phyloP scores from a whole-genome alignment of 64 coral and sea anemone species.

The Hydrozoanthus tunicans region DNA sequence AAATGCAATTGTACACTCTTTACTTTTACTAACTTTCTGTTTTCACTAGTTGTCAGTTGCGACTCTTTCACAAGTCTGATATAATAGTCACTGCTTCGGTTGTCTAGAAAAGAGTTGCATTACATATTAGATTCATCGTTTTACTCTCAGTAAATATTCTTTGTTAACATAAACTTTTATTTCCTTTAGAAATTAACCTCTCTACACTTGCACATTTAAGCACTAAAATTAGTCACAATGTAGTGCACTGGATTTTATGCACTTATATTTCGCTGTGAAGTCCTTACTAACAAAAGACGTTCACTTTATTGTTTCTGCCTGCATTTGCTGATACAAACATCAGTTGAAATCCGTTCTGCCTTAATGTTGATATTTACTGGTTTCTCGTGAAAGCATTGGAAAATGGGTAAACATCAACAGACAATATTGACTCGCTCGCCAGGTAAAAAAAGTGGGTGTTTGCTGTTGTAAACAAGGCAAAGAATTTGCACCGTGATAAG shows the following conservation, averaged over 20 bases:
- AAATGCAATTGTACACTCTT: background rate
- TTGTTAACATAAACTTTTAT: background rate
- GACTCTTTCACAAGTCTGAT: no score
- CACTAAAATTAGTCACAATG: background rate
- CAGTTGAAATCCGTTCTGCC: conserved; percentile 35
- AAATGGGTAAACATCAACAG: conserved; percentile 55
- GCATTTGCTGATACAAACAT: conserved; percentile 6
- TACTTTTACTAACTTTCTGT: background rate
- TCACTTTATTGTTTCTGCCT: background rate
- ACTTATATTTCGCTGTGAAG: background rate
- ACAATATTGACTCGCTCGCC: conserved; percentile 54
- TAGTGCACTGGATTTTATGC: background rate
- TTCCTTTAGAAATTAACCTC: background rate
- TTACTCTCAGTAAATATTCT: no score
- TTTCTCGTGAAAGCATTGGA: background rate
- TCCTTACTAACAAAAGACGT: conserved; percentile 23
- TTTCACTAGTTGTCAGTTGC: background rate
- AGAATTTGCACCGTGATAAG: conserved; percentile 41
- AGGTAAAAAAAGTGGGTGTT: conserved; percentile 61
- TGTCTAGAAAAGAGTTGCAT: background rate
- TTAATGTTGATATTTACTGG: conserved; percentile 55
- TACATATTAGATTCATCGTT: no score
- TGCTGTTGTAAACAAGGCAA: conserved; percentile 49
- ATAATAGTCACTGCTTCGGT: background rate
- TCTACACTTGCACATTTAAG: background rate